A percentile compares a stretch with the other conserved stretches of the same genome.
Conservation (phyloP, 2,797 vertebrate species). For the Muscicapa striata region DNA sequence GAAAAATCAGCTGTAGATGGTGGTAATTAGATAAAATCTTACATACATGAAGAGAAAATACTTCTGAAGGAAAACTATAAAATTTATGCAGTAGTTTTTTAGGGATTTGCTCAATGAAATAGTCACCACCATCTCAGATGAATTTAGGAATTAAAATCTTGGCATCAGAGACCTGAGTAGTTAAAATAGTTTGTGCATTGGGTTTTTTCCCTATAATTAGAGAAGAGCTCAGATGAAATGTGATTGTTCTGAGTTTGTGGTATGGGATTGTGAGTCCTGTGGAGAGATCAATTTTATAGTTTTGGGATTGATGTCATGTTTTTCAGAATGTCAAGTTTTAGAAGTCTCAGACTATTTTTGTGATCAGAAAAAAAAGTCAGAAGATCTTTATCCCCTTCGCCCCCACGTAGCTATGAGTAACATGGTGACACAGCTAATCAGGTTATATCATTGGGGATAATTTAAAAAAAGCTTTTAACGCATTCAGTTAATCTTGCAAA, state of each 20-base stretch:
- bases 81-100: not conserved
- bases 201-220: not conserved
- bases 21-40: not conserved
- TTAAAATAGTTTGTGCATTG: not conserved
- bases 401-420: not conserved
- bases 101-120: not conserved
- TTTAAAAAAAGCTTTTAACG: not conserved
- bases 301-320: not conserved
- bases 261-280: not conserved
- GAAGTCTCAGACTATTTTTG: not conserved
- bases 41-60: not conserved
- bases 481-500: not conserved
- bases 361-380: not conserved
- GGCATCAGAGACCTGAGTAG: not conserved
- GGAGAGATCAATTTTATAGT: rapidly evolving
- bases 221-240: not conserved
- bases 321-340: not conserved
- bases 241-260: not conserved
- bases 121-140: not conserved
- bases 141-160: not conserved
- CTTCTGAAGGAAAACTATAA: not conserved
- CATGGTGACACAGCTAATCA: not conserved
- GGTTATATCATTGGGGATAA: not conserved
- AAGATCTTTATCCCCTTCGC: not conserved
- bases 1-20: not conserved